Percentiles rank a stretch among this genome's conserved stretches.
phyloP scores from a whole-genome alignment of 2,888 invertebrate species.

The Heteromyza rotundicornis region DNA sequence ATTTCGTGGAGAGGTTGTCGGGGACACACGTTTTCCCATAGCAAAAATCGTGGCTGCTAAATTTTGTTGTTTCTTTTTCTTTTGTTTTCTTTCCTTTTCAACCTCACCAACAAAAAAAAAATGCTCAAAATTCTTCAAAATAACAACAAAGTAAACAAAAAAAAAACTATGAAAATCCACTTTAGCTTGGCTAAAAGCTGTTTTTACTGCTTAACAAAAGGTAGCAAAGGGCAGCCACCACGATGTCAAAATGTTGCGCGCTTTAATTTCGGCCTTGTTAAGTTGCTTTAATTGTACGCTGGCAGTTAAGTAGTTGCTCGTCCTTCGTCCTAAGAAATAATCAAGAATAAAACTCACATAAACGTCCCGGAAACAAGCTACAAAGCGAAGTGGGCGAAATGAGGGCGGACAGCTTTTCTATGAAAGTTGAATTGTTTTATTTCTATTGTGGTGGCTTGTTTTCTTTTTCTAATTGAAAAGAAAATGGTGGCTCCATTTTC shows the following conservation, averaged over 20 bases:
- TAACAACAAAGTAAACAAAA: not conserved
- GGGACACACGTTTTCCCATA: not conserved
- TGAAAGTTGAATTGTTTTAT: too few species aligned
- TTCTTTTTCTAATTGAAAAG: too few species aligned
- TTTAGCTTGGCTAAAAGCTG: too few species aligned
- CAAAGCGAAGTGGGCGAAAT: too few species aligned
- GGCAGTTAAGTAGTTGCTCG: too few species aligned
- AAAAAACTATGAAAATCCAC: not conserved
- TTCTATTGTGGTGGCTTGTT: too few species aligned
- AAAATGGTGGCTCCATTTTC: too few species aligned
- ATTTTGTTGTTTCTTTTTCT: not conserved
- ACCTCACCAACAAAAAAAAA: too few species aligned
- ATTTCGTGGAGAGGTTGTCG: not conserved
- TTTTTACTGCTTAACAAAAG: not conserved
- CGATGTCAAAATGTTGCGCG: not conserved
- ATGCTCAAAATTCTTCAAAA: too few species aligned
- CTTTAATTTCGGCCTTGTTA: not conserved
- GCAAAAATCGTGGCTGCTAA: slow-evolving; percentile 2
- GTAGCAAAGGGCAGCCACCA: not conserved
- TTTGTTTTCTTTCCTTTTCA: not conserved
- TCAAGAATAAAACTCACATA: too few species aligned
- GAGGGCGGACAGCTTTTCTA: too few species aligned
- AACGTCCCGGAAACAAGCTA: not conserved
- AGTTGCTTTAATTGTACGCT: not conserved
- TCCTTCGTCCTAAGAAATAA: too few species aligned